phyloP scores from a whole-genome alignment of 1,140 invertebrate genomes.

The Drosophila pruinosa region DNA sequence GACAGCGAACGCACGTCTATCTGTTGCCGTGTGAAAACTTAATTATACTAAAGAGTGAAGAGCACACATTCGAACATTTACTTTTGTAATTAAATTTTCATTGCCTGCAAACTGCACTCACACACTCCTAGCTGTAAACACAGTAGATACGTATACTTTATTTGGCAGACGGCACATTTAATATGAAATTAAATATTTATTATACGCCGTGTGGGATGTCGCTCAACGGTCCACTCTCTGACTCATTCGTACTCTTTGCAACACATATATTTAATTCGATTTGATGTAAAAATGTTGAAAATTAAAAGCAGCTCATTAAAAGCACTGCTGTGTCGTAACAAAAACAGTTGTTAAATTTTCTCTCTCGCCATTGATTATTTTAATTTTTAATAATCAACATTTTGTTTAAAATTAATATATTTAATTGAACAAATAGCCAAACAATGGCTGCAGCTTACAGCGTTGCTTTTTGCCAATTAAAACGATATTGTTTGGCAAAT shows the following conservation, averaged over 20 bases:
- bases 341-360: background rate
- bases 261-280: conserved; percentile 32
- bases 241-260: background rate
- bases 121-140: background rate
- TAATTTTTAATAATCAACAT: background rate
- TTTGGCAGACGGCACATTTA: conserved; percentile 37
- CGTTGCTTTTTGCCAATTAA: conserved; percentile 14
- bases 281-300: conserved; percentile 22
- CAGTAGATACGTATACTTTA: background rate
- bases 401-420: background rate
- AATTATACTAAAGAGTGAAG: conserved; percentile 43
- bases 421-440: background rate
- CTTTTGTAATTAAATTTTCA: conserved; percentile 72
- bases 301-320: conserved; percentile 41
- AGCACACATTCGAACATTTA: conserved; percentile 55
- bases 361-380: background rate
- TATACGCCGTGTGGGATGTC: background rate
- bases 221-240: background rate
- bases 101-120: conserved; percentile 28
- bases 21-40: conserved; percentile 45
- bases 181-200: conserved; percentile 64
- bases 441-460: background rate
- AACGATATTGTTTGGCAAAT: conserved; percentile 13
- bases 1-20: too few relatives aligned
- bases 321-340: background rate